phyloP scores from a whole-genome alignment of 2,113 vertebrate species.

The Onychostoma macrolepis region DNA sequence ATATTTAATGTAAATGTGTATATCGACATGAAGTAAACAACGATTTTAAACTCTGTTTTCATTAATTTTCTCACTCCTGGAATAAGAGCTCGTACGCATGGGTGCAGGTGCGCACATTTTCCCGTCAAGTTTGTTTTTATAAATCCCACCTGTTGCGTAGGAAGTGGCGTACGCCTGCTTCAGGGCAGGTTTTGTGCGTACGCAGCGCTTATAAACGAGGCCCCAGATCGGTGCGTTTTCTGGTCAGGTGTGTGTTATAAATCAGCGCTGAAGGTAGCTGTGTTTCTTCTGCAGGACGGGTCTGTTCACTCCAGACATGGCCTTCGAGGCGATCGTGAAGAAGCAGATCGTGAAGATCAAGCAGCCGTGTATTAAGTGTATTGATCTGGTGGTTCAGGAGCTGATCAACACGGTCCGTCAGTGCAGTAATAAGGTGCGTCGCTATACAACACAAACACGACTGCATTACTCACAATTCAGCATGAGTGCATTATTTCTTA shows the following conservation, averaged over 20 bases:
- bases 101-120: no score
- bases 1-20: no score
- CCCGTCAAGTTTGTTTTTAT: no score
- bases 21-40: no score
- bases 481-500: no score
- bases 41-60: no score
- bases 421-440: slow-evolving; percentile 87
- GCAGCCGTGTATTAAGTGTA: slow-evolving; percentile 92
- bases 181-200: no score
- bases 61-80: no score
- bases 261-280: not conserved
- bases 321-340: slow-evolving; percentile 96
- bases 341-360: slow-evolving; percentile 97
- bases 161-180: no score
- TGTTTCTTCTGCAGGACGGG: slow-evolving; percentile 81
- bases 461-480: not conserved
- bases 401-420: slow-evolving; percentile 93
- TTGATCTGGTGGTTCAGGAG: slow-evolving; percentile 96
- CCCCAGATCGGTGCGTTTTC: not conserved
- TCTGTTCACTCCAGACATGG: slow-evolving; percentile 95
- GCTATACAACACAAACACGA: not conserved
- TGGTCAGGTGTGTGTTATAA: slow-evolving; percentile 15
- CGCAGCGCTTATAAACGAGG: no score
- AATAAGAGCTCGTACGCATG: no score
- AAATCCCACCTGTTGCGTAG: no score